phyloP scores from a whole-genome alignment of 2,888 invertebrate species.

The Rutpela maculata region DNA sequence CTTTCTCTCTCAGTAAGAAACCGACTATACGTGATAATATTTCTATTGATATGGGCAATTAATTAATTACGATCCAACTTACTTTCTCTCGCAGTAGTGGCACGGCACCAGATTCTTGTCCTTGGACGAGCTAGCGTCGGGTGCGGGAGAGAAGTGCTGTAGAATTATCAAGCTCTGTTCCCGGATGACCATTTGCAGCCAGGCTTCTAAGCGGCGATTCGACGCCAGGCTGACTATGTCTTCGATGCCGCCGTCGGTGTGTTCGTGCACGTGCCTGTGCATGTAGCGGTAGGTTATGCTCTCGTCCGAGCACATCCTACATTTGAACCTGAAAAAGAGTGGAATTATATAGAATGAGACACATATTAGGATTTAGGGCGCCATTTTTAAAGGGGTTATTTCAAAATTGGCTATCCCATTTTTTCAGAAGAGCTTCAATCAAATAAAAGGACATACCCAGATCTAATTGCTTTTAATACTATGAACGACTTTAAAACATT shows the following conservation, averaged over 20 bases:
- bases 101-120: constrained; percentile 41
- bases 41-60: background rate
- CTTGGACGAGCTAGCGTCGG: constrained; percentile 32
- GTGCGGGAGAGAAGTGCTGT: constrained; percentile 44
- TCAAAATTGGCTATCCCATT: too few relatives aligned
- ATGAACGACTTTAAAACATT: too few relatives aligned
- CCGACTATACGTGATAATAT: too few relatives aligned
- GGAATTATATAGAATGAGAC: background rate
- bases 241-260: constrained; percentile 64
- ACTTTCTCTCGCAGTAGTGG: constrained; percentile 56
- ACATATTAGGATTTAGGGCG: too few relatives aligned
- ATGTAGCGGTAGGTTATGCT: constrained; percentile 77
- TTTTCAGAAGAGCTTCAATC: too few relatives aligned
- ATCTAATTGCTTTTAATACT: too few relatives aligned
- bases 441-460: too few relatives aligned
- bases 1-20: too few relatives aligned
- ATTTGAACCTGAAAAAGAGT: constrained; percentile 76
- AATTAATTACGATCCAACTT: constrained; percentile 37
- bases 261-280: constrained; percentile 76
- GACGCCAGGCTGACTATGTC: constrained; percentile 53
- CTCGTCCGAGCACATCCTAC: constrained; percentile 77
- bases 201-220: constrained; percentile 61
- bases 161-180: constrained; percentile 58
- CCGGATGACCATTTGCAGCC: constrained; percentile 64
- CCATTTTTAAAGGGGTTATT: too few relatives aligned